These are phyloP conservation scores for Onychostoma macrolepis DNA, from an alignment of 2,113 vertebrate genomes.

Conservation along the genomic window DNA sequence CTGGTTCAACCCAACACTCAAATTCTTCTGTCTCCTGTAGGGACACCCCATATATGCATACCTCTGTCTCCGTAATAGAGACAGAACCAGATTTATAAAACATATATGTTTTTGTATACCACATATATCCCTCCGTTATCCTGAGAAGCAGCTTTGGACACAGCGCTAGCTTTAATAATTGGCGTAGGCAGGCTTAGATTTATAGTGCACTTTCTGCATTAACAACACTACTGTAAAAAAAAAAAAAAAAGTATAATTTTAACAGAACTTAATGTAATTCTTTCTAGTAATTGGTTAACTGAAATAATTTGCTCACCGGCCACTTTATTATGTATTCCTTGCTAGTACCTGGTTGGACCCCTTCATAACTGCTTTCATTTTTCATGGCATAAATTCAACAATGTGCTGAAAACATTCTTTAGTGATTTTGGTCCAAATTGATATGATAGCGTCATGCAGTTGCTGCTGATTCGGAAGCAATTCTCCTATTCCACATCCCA, in stretches of 20 bases:
- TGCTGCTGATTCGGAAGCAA: neutral
- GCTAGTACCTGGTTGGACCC: neutral
- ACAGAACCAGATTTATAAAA: slow-evolving; percentile 13
- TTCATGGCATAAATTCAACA: neutral
- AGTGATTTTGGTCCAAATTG: neutral
- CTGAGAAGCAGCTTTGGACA: neutral
- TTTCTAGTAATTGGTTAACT: too few relatives aligned
- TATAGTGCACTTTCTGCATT: neutral
- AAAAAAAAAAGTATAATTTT: neutral
- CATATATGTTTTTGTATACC: slow-evolving; percentile 1
- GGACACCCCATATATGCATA: slow-evolving; percentile 32
- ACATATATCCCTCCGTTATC: neutral
- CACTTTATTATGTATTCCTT: neutral
- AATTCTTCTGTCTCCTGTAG: slow-evolving; percentile 42
- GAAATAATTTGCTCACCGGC: neutral
- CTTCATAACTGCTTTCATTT: neutral
- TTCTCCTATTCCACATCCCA: too few relatives aligned
- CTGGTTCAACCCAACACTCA: slow-evolving; percentile 58
- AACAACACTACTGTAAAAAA: neutral
- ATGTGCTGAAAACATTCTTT: neutral
- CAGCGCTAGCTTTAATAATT: neutral
- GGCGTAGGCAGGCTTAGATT: neutral
- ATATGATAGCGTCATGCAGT: neutral
- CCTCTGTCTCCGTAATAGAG: neutral
- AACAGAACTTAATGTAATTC: too few relatives aligned